phyloP scores from a whole-genome alignment of 2,113 vertebrate genomes.

The Corapipo altera region DNA sequence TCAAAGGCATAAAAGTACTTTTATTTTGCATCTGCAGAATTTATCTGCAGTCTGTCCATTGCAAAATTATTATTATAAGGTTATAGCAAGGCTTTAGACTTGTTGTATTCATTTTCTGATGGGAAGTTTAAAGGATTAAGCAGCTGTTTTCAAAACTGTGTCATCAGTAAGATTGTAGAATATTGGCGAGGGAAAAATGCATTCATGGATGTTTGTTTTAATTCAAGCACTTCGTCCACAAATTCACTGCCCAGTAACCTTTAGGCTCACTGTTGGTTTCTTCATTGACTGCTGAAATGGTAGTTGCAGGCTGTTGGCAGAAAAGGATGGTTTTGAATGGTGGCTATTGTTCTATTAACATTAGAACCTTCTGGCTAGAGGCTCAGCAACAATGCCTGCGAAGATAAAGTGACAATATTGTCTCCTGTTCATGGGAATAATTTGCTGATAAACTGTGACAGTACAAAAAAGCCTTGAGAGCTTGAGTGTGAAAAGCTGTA shows the following conservation, averaged over 20 bases:
- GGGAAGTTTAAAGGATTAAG: slow-evolving; percentile 17
- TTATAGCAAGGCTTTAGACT: neutral
- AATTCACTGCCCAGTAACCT: slow-evolving; percentile 40
- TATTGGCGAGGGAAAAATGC: neutral
- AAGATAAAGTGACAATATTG: slow-evolving; percentile 58
- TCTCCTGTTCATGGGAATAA: slow-evolving; percentile 44
- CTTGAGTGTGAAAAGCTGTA: neutral
- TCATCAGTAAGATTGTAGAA: neutral
- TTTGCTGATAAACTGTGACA: slow-evolving; percentile 21
- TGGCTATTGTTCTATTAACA: slow-evolving; percentile 65
- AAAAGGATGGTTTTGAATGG: slow-evolving; percentile 63
- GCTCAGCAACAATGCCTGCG: slow-evolving; percentile 46
- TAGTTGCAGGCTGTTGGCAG: slow-evolving; percentile 57
- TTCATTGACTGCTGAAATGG: slow-evolving; percentile 61
- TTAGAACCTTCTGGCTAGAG: slow-evolving; percentile 52
- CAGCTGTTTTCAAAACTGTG: neutral
- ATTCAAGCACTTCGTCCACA: slow-evolving; percentile 31
- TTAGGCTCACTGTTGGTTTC: slow-evolving; percentile 23
- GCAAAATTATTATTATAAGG: neutral
- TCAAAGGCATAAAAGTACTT: neutral
- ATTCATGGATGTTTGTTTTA: neutral
- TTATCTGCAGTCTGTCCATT: neutral
- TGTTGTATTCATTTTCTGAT: neutral
- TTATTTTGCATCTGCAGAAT: neutral
- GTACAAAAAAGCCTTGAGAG: slow-evolving; percentile 15